Evolutionary conservation across 2,797 vertebrate species (phyloP).

Genomic region (Typhlichthys eigenmanni): DNA sequence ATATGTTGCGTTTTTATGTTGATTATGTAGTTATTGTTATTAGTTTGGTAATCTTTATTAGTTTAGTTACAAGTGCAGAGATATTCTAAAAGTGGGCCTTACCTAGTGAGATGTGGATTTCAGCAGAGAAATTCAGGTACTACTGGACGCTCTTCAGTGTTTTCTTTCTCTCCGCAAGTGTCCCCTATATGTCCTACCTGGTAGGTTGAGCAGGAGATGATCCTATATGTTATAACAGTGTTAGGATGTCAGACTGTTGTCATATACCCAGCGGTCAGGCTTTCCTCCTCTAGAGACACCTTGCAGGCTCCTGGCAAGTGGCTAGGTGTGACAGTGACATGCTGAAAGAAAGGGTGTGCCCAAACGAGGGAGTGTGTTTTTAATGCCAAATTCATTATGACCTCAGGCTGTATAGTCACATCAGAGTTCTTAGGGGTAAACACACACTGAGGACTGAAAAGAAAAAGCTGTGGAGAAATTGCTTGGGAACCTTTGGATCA

Average conservation of each 20-base stretch:
- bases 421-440: slow-evolving; percentile 39
- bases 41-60: no score
- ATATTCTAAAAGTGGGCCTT: slow-evolving; percentile 8
- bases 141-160: background rate
- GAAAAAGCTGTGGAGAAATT: slow-evolving; percentile 2
- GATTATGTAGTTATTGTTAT: no score
- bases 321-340: slow-evolving; percentile 32
- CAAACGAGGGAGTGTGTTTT: slow-evolving; percentile 25
- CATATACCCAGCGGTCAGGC: slow-evolving; percentile 2
- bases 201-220: no score
- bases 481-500: background rate
- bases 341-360: slow-evolving; percentile 55
- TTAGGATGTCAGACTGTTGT: background rate
- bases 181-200: no score
- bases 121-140: background rate
- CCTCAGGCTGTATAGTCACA: slow-evolving; percentile 38
- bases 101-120: slow-evolving; percentile 39
- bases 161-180: background rate
- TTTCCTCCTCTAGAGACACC: slow-evolving; percentile 1
- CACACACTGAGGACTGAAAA: slow-evolving; percentile 14
- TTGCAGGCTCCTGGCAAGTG: slow-evolving; percentile 8
- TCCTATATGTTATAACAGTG: no score
- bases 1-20: no score
- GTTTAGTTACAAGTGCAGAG: background rate
- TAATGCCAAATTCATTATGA: slow-evolving; percentile 39